Conservation (phyloP, 2,113 vertebrate genomes). For the Notechis scutatus region DNA sequence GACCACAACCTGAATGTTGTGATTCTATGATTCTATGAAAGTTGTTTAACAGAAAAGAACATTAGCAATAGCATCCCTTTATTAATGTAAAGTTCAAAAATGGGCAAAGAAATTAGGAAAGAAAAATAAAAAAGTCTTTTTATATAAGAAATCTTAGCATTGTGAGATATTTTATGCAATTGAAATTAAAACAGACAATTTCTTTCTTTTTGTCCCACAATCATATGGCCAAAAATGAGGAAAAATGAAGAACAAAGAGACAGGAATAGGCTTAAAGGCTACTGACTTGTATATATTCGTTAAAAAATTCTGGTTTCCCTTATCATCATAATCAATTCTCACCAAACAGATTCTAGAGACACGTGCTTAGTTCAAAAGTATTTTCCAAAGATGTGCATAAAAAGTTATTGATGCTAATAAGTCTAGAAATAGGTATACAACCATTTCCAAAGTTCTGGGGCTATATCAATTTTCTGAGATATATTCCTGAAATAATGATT, state of each 20-base stretch:
- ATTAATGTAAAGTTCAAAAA: not conserved
- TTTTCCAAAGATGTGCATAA: not conserved
- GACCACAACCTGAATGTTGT: not conserved
- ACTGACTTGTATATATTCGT: not conserved
- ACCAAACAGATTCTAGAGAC: not conserved
- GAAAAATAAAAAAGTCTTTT: not conserved
- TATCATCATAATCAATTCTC: not conserved
- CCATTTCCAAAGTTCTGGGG: not conserved
- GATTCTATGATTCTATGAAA: not conserved
- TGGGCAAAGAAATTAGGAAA: not conserved
- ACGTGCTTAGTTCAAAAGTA: not conserved
- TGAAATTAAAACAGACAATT: not conserved
- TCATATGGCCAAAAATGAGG: not conserved
- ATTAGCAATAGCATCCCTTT: not conserved
- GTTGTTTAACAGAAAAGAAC: not conserved
- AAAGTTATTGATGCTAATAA: not conserved
- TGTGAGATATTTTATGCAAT: not conserved
- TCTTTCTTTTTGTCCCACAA: not conserved
- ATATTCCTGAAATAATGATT: not conserved
- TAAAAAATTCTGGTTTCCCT: not conserved
- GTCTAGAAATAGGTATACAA: not conserved
- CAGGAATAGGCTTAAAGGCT: not conserved
- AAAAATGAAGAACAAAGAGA: not conserved
- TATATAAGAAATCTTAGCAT: not conserved
- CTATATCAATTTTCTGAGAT: not conserved